A percentile compares a stretch with the other conserved stretches of the same genome.
phyloP scores from a whole-genome alignment of 1,140 invertebrate genomes.

The Chrysomallon squamiferum region DNA sequence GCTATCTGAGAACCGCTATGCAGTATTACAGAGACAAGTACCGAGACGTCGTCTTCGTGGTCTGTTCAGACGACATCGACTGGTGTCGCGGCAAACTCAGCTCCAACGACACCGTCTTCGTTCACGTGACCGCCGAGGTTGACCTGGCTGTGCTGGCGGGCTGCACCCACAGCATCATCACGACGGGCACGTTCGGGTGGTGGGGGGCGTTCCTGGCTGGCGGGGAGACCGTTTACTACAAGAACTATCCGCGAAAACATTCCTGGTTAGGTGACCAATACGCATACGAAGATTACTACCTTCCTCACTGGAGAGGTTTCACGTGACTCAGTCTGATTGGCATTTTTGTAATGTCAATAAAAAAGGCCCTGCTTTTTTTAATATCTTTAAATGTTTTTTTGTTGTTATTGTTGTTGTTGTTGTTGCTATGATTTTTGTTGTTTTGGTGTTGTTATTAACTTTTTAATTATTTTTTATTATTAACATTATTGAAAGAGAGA shows the following conservation, averaged over 20 bases:
- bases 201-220: slow-evolving; percentile 52
- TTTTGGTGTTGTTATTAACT: too few species aligned
- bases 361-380: too few species aligned
- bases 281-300: slow-evolving; percentile 36
- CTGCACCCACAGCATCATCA: slow-evolving; percentile 53
- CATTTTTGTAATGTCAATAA: too few species aligned
- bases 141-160: slow-evolving; percentile 44
- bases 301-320: slow-evolving; percentile 37
- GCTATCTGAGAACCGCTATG: slow-evolving; percentile 17
- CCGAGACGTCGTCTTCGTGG: slow-evolving; percentile 5
- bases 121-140: slow-evolving; percentile 32
- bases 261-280: slow-evolving; percentile 22
- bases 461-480: too few species aligned
- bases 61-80: slow-evolving; percentile 4
- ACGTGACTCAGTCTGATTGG: slow-evolving; percentile 2
- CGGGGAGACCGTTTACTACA: slow-evolving; percentile 47
- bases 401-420: too few species aligned
- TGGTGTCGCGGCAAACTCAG: slow-evolving; percentile 11
- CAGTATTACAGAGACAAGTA: slow-evolving; percentile 17
- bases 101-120: slow-evolving; percentile 19
- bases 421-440: too few species aligned
- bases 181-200: slow-evolving; percentile 52
- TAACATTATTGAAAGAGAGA: too few species aligned
- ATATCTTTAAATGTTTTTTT: too few species aligned
- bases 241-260: slow-evolving; percentile 21